Conservation (phyloP, 2,888 invertebrate species). For the Drosophila percnosoma region DNA sequence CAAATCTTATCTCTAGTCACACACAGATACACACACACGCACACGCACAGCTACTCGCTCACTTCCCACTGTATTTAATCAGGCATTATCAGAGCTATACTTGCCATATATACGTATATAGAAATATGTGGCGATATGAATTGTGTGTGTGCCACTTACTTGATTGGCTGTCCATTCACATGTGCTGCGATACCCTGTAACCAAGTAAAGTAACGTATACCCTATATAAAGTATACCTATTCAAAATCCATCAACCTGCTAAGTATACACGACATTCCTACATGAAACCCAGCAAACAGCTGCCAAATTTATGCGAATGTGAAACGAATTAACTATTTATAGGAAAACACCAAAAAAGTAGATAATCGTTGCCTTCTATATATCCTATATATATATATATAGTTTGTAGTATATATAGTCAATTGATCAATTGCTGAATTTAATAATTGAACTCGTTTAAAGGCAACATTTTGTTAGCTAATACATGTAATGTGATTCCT, state of each 20-base stretch:
- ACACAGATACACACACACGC: conserved; percentile 1
- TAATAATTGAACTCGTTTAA: neutral
- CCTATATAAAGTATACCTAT: neutral
- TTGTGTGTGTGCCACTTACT: conserved; percentile 34
- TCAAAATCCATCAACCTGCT: neutral
- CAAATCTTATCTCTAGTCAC: conserved; percentile 71
- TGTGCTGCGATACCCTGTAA: conserved; percentile 18
- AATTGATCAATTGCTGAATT: neutral
- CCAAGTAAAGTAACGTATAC: neutral
- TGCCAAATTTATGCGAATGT: neutral
- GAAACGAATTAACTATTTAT: neutral
- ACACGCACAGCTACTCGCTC: conserved; percentile 7
- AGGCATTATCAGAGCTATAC: conserved; percentile 66
- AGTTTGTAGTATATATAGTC: too few species aligned
- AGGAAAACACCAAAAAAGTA: too few species aligned
- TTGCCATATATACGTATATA: conserved; percentile 12
- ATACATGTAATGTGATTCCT: neutral
- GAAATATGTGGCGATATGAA: conserved; percentile 22
- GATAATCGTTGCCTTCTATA: too few species aligned
- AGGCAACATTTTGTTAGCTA: neutral
- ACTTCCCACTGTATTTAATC: conserved; percentile 61
- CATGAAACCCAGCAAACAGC: too few species aligned
- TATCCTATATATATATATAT: too few species aligned
- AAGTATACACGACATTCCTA: neutral
- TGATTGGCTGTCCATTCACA: neutral